These are phyloP conservation scores for Protaetia brevitarsis DNA, from an alignment of 1,140 invertebrate genomes.

Conservation along the genomic window DNA sequence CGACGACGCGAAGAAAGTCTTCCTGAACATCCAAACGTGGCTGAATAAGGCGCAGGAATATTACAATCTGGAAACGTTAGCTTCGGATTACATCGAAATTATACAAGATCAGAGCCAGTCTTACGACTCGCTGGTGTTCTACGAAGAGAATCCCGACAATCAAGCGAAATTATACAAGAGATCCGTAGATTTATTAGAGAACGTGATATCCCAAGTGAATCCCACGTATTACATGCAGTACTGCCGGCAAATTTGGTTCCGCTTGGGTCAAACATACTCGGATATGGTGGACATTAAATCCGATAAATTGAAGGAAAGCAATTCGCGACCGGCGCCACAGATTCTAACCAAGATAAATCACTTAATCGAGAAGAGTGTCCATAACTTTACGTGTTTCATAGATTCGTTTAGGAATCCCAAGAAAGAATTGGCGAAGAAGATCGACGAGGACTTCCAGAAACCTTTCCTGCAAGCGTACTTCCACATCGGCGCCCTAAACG, in stretches of 20 bases:
- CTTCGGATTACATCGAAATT: constrained; percentile 83
- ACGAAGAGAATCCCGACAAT: constrained; percentile 76
- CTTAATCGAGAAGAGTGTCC: constrained; percentile 71
- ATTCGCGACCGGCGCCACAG: constrained; percentile 61
- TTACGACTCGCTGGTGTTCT: constrained; percentile 79
- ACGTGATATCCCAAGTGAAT: constrained; percentile 75
- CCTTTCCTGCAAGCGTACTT: constrained; percentile 76
- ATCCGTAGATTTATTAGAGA: constrained; percentile 75
- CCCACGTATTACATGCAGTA: constrained; percentile 77
- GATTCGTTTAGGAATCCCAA: constrained; percentile 66
- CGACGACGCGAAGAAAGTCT: constrained; percentile 74
- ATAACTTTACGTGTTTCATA: constrained; percentile 72
- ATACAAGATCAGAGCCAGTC: constrained; percentile 79
- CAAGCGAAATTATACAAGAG: constrained; percentile 89
- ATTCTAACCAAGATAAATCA: constrained; percentile 75
- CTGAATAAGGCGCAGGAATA: constrained; percentile 77
- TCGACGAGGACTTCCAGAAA: constrained; percentile 65
- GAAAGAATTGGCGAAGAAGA: constrained; percentile 60
- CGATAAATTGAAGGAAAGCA: constrained; percentile 60
- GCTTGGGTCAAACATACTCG: constrained; percentile 78
- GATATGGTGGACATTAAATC: constrained; percentile 80
- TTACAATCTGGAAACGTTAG: constrained; percentile 80
- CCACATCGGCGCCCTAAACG: constrained; percentile 74
- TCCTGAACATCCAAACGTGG: constrained; percentile 75
- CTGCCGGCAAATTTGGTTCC: constrained; percentile 82